phyloP scores from a whole-genome alignment of 2,888 invertebrate species.

The Lycophotia porphyrea region DNA sequence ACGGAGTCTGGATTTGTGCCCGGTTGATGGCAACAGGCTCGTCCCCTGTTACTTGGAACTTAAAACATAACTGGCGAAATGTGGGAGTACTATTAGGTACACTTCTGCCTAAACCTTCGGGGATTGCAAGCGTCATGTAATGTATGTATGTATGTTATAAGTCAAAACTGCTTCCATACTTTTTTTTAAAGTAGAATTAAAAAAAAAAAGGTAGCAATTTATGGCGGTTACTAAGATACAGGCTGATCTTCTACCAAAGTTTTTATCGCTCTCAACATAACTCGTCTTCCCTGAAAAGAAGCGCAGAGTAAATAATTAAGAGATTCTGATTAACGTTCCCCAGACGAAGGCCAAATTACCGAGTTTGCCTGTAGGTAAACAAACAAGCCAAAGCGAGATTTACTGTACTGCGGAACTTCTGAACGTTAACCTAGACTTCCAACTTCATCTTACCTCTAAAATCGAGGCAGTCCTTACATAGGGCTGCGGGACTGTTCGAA shows the following conservation, averaged over 20 bases:
- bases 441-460: not conserved
- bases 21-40: too few relatives aligned
- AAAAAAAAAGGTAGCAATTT: not conserved
- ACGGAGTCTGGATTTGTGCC: too few relatives aligned
- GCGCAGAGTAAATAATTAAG: constrained; percentile 27
- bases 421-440: not conserved
- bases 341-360: constrained; percentile 36
- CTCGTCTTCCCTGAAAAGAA: not conserved
- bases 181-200: not conserved
- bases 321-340: constrained; percentile 26
- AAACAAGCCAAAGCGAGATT: constrained; percentile 19
- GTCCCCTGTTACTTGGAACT: too few relatives aligned
- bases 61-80: too few relatives aligned
- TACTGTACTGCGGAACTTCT: constrained; percentile 16
- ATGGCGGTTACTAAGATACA: not conserved
- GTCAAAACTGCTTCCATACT: not conserved
- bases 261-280: constrained; percentile 9
- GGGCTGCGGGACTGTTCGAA: too few relatives aligned
- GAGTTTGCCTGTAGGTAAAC: constrained; percentile 32
- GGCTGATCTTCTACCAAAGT: not conserved
- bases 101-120: too few relatives aligned
- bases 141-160: not conserved
- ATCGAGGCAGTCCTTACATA: not conserved
- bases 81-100: too few relatives aligned
- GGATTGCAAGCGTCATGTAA: too few relatives aligned